These are phyloP conservation scores for Danio albolineatus DNA, from an alignment of 2,797 vertebrate species.

Conservation along the genomic window DNA sequence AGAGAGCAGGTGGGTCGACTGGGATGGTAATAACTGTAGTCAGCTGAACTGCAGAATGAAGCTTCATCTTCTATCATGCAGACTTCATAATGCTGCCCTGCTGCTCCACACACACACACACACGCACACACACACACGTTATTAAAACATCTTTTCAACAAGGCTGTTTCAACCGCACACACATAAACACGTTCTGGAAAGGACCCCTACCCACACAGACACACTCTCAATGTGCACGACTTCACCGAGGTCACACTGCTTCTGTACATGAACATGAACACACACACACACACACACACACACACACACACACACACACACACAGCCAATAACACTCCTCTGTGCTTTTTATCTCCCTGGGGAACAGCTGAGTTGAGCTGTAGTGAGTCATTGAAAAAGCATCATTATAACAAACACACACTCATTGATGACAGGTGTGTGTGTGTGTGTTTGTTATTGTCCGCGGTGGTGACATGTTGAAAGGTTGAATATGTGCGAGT, in stretches of 20 bases:
- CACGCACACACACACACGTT: slow-evolving; percentile 23
- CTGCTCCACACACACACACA: slow-evolving; percentile 6
- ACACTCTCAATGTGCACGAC: neutral
- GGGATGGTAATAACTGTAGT: slow-evolving; percentile 43
- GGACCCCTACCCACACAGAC: neutral
- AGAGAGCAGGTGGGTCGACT: slow-evolving; percentile 53
- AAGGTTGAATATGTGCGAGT: slow-evolving; percentile 35
- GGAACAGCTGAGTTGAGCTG: slow-evolving; percentile 21
- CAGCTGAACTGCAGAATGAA: slow-evolving; percentile 44
- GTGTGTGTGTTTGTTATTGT: slow-evolving; percentile 33
- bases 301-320: neutral
- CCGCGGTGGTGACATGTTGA: slow-evolving; percentile 10
- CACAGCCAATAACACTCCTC: neutral
- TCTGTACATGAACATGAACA: neutral
- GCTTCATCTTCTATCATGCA: slow-evolving; percentile 28
- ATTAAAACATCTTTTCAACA: slow-evolving; percentile 28
- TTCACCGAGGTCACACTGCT: slow-evolving; percentile 6
- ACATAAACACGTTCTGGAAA: neutral
- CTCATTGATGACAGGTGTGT: slow-evolving; percentile 2
- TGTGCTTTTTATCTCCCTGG: slow-evolving; percentile 10
- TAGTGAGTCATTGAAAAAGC: slow-evolving; percentile 3
- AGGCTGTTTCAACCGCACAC: slow-evolving; percentile 14
- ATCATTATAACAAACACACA: slow-evolving; percentile 22
- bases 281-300: neutral
- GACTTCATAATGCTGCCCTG: slow-evolving; percentile 25